These are phyloP conservation scores for Sycophaga agraensis DNA, from an alignment of 1,140 invertebrate species.

Conservation along the genomic window DNA sequence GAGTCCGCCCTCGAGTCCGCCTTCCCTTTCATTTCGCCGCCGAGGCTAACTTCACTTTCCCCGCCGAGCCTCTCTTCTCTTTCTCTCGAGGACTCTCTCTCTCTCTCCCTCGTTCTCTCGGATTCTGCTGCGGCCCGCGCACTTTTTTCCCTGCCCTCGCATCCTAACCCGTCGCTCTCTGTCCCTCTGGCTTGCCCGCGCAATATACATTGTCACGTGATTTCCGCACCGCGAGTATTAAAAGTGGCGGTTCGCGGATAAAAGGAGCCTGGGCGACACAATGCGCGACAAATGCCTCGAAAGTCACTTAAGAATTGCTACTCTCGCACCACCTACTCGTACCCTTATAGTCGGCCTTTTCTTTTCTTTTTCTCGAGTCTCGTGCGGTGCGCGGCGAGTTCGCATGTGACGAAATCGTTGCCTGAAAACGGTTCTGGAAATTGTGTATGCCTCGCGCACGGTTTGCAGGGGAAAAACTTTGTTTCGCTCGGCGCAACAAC, in stretches of 20 bases:
- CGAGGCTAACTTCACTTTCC: neutral
- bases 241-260: neutral
- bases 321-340: neutral
- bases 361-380: too few relatives aligned
- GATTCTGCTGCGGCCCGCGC: neutral
- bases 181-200: neutral
- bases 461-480: neutral
- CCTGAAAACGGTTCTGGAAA: neutral
- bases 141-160: neutral
- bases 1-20: neutral
- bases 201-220: neutral
- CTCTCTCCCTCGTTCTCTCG: slow-evolving; percentile 4
- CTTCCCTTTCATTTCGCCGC: slow-evolving; percentile 23
- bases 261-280: neutral
- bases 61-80: neutral
- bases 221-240: neutral
- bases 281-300: neutral
- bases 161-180: neutral
- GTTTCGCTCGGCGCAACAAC: neutral
- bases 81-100: neutral
- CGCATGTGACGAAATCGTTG: slow-evolving; percentile 1
- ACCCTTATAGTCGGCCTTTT: too few relatives aligned
- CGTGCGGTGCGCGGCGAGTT: too few relatives aligned
- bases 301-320: neutral
- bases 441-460: neutral